Evolutionary conservation across 2,888 invertebrate genomes (phyloP).

Genomic region (Zygaena filipendulae): DNA sequence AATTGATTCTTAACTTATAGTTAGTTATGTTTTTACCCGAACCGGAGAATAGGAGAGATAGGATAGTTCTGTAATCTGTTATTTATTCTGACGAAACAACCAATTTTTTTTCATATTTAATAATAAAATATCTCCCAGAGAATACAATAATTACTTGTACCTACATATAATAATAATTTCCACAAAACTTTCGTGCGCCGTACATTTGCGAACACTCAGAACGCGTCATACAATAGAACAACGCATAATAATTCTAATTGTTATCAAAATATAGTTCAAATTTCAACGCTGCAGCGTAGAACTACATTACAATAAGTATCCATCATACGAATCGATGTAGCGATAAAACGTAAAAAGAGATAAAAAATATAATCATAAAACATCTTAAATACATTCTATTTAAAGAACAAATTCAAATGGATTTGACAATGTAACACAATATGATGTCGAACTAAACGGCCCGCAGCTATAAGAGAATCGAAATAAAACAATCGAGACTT

Average conservation of each 20-base stretch:
- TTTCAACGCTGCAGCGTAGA: conserved; percentile 15
- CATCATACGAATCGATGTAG: conserved; percentile 31
- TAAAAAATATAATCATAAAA: conserved; percentile 41
- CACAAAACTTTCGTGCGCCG: too few species aligned
- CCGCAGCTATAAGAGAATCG: conserved; percentile 34
- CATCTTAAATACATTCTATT: conserved; percentile 27
- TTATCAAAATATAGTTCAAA: conserved; percentile 16
- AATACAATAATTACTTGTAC: too few species aligned
- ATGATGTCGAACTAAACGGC: conserved; percentile 28
- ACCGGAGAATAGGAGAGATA: too few species aligned
- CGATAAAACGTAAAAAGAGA: conserved; percentile 31
- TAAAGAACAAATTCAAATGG: conserved; percentile 31
- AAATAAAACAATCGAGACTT: conserved; percentile 54
- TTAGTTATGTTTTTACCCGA: too few species aligned
- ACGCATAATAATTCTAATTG: neutral
- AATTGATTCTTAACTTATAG: too few species aligned
- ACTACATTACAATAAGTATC: conserved; percentile 23
- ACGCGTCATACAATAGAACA: conserved; percentile 28
- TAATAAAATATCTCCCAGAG: too few species aligned
- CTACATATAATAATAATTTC: too few species aligned
- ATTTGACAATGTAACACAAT: conserved; percentile 27
- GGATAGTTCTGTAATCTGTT: too few species aligned
- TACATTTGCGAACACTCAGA: too few species aligned
- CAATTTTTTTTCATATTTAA: too few species aligned
- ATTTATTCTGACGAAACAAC: too few species aligned